Evolutionary conservation across 2,797 vertebrate genomes (phyloP).

Genomic region (Loriculus beryllinus): DNA sequence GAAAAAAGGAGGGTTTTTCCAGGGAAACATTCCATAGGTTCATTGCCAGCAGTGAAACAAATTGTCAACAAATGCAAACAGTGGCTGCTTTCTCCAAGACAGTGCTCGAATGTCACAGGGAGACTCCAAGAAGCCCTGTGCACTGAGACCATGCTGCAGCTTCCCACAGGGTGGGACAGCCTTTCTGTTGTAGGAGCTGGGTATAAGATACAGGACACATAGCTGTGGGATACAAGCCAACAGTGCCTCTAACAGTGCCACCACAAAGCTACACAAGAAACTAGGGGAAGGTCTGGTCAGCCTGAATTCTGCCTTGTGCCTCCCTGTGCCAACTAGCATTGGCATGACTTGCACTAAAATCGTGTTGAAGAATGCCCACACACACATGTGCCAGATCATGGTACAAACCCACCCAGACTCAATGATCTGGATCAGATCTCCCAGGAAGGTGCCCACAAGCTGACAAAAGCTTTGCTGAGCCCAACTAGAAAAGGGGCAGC

Average conservation of each 20-base stretch:
- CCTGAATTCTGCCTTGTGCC: not conserved
- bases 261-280: not conserved
- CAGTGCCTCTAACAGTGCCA: not conserved
- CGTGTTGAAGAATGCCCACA: not conserved
- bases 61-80: constrained; percentile 31
- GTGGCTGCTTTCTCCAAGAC: constrained; percentile 24
- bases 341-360: not conserved
- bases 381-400: not conserved
- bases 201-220: not conserved
- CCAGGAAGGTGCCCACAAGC: not conserved
- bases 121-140: not conserved
- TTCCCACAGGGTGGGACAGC: not conserved
- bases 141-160: not conserved
- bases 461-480: not conserved
- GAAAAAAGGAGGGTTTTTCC: constrained; percentile 12
- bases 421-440: not conserved
- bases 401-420: not conserved
- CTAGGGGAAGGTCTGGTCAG: not conserved
- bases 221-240: not conserved
- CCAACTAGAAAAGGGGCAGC: not conserved
- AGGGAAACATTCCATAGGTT: constrained; percentile 53
- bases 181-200: not conserved
- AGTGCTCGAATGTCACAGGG: not conserved
- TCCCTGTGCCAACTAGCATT: accelerated
- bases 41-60: constrained; percentile 32